These are phyloP conservation scores for Antidorcas marsupialis DNA, from an alignment of 2,113 vertebrate genomes.

Conservation along the genomic window DNA sequence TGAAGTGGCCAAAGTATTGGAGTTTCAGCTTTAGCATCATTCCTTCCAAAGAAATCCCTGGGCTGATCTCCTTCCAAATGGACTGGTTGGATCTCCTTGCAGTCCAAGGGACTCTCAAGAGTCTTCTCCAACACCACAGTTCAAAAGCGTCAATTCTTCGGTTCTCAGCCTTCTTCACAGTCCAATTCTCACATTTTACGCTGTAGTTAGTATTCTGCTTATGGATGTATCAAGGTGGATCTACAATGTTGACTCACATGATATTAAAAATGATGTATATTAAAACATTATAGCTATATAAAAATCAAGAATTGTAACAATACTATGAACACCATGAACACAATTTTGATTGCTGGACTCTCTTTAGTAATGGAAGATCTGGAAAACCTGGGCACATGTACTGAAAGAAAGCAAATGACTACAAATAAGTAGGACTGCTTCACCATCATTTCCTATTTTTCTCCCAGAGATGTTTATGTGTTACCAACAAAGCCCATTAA, in stretches of 20 bases:
- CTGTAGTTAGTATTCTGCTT: neutral
- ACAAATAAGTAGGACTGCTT: neutral
- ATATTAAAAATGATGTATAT: neutral
- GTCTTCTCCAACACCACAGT: no score
- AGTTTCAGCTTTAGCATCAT: no score
- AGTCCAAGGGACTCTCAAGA: no score
- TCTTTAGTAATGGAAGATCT: neutral
- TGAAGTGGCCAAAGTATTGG: no score
- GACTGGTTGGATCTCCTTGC: no score
- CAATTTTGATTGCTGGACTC: neutral
- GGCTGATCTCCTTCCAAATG: no score
- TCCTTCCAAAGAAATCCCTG: no score
- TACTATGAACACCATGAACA: neutral
- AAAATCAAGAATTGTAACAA: neutral
- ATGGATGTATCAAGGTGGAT: neutral
- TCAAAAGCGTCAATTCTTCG: no score
- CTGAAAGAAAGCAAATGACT: neutral
- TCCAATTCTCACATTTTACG: neutral
- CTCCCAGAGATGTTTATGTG: neutral
- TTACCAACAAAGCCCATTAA: neutral
- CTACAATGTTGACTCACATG: no score
- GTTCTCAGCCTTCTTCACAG: no score
- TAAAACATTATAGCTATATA: neutral
- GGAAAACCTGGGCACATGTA: neutral
- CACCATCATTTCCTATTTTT: neutral